Evolutionary conservation across 1,140 invertebrate genomes (phyloP).

Genomic region (Atta colombica): DNA sequence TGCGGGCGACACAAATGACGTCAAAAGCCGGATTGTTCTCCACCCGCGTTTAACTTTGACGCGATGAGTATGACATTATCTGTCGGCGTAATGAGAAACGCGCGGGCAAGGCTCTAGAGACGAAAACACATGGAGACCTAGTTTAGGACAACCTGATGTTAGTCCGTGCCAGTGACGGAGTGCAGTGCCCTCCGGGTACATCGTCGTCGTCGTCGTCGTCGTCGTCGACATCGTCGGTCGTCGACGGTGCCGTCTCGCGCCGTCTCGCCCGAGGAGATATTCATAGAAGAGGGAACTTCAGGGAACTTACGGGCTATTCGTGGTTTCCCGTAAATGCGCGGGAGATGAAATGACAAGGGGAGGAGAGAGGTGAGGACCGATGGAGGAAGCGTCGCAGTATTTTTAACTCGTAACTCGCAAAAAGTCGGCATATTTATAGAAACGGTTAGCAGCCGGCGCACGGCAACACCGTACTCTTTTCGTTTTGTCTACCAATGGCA

Average conservation of each 20-base stretch:
- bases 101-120: not conserved
- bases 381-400: conserved; percentile 70
- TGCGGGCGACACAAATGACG: conserved; percentile 1
- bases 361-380: conserved; percentile 25
- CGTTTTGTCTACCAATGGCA: conserved; percentile 44
- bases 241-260: conserved; percentile 55
- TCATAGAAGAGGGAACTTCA: conserved; percentile 79
- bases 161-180: conserved; percentile 54
- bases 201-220: conserved; percentile 48
- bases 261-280: conserved; percentile 76
- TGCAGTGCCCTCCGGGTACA: conserved; percentile 74
- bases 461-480: not conserved
- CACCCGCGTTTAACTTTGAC: conserved; percentile 34
- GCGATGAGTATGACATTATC: conserved; percentile 36
- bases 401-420: conserved; percentile 74
- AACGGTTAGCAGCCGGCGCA: conserved; percentile 48
- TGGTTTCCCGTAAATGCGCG: conserved; percentile 77
- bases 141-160: conserved; percentile 5
- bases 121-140: not conserved
- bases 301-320: conserved; percentile 80
- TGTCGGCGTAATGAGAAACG: conserved; percentile 39
- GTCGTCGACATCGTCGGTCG: conserved; percentile 53
- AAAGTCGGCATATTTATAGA: conserved; percentile 62
- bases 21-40: conserved; percentile 38
- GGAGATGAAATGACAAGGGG: conserved; percentile 55